Conservation (phyloP, 2,888 invertebrate genomes). For the Fragum sueziense region DNA sequence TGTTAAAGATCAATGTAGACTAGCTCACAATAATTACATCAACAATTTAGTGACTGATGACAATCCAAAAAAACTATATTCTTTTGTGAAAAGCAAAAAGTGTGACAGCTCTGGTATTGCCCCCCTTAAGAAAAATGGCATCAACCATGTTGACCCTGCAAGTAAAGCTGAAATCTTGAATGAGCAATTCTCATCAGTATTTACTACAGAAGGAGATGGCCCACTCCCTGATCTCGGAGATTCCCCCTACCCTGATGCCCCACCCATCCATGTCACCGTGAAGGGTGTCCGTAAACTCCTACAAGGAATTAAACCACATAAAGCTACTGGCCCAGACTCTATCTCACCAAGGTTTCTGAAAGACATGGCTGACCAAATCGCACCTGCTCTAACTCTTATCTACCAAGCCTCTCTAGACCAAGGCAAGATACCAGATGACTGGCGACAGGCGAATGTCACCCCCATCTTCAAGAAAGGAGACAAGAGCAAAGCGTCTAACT, state of each 20-base stretch:
- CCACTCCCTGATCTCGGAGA: slow-evolving; percentile 1
- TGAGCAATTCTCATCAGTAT: too few relatives aligned
- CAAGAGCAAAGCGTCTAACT: slow-evolving; percentile 33
- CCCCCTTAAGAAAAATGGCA: slow-evolving; percentile 19
- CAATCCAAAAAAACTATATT: too few relatives aligned
- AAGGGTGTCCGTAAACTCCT: too few relatives aligned
- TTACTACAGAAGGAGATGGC: neutral
- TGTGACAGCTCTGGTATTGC: too few relatives aligned
- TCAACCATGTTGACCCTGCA: slow-evolving; percentile 2
- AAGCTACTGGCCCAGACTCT: neutral
- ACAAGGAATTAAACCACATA: neutral
- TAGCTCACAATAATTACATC: neutral
- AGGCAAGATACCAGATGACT: slow-evolving; percentile 46
- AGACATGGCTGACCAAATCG: too few relatives aligned
- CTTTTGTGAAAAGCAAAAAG: slow-evolving; percentile 16
- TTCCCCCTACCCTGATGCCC: neutral
- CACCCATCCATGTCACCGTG: too few relatives aligned
- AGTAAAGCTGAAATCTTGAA: too few relatives aligned
- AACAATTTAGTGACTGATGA: neutral
- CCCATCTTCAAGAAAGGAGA: too few relatives aligned
- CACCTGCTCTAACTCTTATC: too few relatives aligned
- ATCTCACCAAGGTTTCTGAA: too few relatives aligned
- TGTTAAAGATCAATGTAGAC: neutral
- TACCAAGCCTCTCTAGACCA: slow-evolving; percentile 27
- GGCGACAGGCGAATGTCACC: too few relatives aligned